Conservation (phyloP, 1,140 invertebrate genomes). For the Drosophila quadrilineata region DNA sequence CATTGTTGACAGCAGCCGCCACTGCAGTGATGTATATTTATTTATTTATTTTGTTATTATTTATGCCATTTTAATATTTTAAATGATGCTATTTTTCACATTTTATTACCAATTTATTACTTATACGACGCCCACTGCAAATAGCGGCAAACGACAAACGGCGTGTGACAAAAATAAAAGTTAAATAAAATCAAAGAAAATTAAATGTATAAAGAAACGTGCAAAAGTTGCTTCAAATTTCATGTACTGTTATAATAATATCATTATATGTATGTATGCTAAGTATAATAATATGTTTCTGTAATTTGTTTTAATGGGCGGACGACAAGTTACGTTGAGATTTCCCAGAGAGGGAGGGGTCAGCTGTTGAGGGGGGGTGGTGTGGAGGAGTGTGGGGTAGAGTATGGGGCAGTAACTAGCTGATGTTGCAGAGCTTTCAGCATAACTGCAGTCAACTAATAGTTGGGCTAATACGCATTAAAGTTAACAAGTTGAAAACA, state of each 20-base stretch:
- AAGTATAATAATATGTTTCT: slow-evolving; percentile 59
- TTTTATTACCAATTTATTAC: slow-evolving; percentile 78
- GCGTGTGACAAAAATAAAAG: neutral
- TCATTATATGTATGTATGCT: slow-evolving; percentile 23
- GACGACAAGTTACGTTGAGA: slow-evolving; percentile 43
- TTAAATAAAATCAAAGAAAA: neutral
- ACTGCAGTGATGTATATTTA: slow-evolving; percentile 70
- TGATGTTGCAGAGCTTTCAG: neutral
- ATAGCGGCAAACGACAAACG: slow-evolving; percentile 9
- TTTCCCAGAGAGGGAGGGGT: slow-evolving; percentile 2
- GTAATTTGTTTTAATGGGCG: slow-evolving; percentile 63
- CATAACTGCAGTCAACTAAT: neutral
- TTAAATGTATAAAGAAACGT: neutral
- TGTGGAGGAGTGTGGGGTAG: neutral
- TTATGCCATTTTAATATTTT: slow-evolving; percentile 72
- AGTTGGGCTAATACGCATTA: too few relatives aligned
- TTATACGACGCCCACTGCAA: slow-evolving; percentile 11
- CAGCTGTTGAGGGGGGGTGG: neutral
- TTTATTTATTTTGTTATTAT: slow-evolving; percentile 77
- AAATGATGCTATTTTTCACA: slow-evolving; percentile 74
- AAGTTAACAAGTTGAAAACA: too few relatives aligned
- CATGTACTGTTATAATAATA: slow-evolving; percentile 54
- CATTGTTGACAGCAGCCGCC: slow-evolving; percentile 36
- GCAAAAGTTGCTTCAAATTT: slow-evolving; percentile 25
- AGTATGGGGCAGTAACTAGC: neutral